Conservation (phyloP, 1,140 invertebrate genomes). For the Drosophila chauvacae region DNA sequence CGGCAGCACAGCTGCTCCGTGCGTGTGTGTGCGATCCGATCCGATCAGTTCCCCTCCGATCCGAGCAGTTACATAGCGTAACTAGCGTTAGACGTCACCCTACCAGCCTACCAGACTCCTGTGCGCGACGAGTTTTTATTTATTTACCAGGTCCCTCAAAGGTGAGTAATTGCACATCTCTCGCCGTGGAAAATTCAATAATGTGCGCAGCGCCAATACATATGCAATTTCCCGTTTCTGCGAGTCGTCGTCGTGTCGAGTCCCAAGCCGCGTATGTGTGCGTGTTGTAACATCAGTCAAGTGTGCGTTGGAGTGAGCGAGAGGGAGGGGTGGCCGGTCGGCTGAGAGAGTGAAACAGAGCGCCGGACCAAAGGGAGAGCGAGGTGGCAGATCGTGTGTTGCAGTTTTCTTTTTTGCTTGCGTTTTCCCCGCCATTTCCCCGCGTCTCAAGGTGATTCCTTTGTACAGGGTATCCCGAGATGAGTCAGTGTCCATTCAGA, state of each 20-base stretch:
- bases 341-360: slow-evolving; percentile 12
- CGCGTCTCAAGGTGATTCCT: slow-evolving; percentile 38
- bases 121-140: slow-evolving; percentile 25
- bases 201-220: slow-evolving; percentile 54
- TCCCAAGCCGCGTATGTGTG: slow-evolving; percentile 15
- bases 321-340: slow-evolving; percentile 3
- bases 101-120: slow-evolving; percentile 17
- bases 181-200: slow-evolving; percentile 72
- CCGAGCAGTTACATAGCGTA: slow-evolving; percentile 23
- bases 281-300: slow-evolving; percentile 58
- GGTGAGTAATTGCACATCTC: slow-evolving; percentile 38
- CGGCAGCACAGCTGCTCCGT: slow-evolving; percentile 46
- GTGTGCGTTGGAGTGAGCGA: slow-evolving; percentile 47
- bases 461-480: slow-evolving; percentile 28
- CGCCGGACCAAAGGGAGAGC: slow-evolving; percentile 2
- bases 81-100: slow-evolving; percentile 12
- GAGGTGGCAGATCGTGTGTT: slow-evolving; percentile 34
- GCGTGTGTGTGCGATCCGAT: slow-evolving; percentile 46
- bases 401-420: slow-evolving; percentile 31
- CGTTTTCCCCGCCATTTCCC: slow-evolving; percentile 15
- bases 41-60: slow-evolving; percentile 34
- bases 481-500: slow-evolving; percentile 40
- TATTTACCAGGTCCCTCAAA: slow-evolving; percentile 28
- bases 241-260: slow-evolving; percentile 24
- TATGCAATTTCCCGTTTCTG: slow-evolving; percentile 32